Conservation (phyloP, 2,888 invertebrate genomes). For the Megaustenia siamemsis region DNA sequence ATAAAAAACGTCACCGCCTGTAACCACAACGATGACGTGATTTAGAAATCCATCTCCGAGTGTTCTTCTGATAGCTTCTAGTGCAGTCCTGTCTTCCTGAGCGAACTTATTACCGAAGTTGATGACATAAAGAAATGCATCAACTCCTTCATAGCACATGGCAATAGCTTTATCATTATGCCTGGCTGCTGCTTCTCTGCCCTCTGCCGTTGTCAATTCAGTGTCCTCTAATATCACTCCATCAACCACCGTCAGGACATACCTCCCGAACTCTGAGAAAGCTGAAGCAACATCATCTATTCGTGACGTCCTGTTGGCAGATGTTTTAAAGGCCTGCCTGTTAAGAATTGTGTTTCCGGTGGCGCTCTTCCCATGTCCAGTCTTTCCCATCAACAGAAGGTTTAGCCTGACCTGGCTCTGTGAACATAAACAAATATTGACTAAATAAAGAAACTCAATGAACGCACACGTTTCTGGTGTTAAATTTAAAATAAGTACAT, state of each 20-base stretch:
- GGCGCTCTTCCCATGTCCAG: conserved; percentile 6
- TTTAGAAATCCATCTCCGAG: background rate
- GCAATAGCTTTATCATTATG: background rate
- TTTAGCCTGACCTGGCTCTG: background rate
- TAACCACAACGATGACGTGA: background rate
- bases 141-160: background rate
- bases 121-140: background rate
- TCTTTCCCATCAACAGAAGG: background rate
- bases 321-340: background rate
- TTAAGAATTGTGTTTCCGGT: conserved; percentile 5
- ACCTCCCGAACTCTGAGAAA: background rate
- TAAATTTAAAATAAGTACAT: no score
- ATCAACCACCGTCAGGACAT: background rate
- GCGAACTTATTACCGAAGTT: background rate
- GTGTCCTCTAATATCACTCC: background rate
- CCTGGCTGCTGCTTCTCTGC: background rate
- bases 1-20: background rate
- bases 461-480: no score
- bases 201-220: background rate
- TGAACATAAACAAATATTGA: no score
- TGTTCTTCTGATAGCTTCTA: background rate
- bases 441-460: no score
- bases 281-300: background rate
- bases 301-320: background rate
- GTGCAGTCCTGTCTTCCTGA: background rate